These are phyloP conservation scores for Hippoglossus hippoglossus DNA, from an alignment of 2,797 vertebrate genomes.

Conservation along the genomic window DNA sequence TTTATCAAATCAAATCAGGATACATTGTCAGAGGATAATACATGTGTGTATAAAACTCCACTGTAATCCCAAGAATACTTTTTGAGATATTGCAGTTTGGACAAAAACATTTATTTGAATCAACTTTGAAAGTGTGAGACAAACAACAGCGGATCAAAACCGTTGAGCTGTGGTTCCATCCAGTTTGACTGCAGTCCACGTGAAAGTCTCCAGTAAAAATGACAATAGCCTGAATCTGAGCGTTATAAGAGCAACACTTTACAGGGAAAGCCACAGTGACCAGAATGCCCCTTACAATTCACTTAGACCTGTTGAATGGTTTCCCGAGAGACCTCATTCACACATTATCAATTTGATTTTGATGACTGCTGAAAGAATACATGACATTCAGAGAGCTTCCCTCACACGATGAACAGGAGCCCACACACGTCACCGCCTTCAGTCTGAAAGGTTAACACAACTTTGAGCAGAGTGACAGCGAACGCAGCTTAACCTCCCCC, in stretches of 20 bases:
- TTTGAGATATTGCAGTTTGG: too few relatives aligned
- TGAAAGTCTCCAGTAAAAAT: constrained; percentile 14
- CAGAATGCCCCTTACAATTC: constrained; percentile 29
- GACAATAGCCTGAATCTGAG: constrained; percentile 13
- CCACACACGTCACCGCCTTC: constrained; percentile 74
- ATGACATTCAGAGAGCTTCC: constrained; percentile 72
- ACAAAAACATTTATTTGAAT: background rate
- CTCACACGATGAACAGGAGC: constrained; percentile 71
- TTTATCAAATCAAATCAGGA: too few relatives aligned
- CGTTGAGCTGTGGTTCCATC: constrained; percentile 8
- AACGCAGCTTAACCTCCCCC: constrained; percentile 58
- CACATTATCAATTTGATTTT: constrained; percentile 63
- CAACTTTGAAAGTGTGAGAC: background rate
- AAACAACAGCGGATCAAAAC: constrained; percentile 4
- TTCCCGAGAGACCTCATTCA: constrained; percentile 54
- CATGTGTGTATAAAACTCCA: too few relatives aligned
- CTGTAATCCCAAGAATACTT: too few relatives aligned
- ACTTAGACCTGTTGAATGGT: constrained; percentile 47
- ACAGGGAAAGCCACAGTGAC: constrained; percentile 16
- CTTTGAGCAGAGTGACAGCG: constrained; percentile 66
- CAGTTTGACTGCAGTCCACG: constrained; percentile 5
- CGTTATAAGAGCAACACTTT: constrained; percentile 20
- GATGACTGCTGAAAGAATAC: constrained; percentile 65
- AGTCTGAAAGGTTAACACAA: constrained; percentile 83
- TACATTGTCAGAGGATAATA: too few relatives aligned